Conservation (phyloP, 2,797 vertebrate species). For the Oophaga sylvatica region DNA sequence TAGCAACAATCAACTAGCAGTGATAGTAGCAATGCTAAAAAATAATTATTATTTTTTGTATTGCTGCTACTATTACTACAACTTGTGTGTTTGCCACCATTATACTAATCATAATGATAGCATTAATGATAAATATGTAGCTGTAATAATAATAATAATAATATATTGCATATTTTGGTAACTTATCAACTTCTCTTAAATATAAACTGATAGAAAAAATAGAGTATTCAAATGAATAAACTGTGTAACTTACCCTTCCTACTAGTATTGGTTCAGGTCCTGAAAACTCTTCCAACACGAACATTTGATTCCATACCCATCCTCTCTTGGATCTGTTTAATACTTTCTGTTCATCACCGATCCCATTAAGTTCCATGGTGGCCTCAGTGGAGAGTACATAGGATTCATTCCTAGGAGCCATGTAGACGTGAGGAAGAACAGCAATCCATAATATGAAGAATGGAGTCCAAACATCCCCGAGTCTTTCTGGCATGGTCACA, state of each 20-base stretch:
- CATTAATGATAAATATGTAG: background rate
- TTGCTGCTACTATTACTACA: too few species aligned
- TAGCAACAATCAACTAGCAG: too few species aligned
- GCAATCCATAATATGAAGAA: constrained; percentile 96
- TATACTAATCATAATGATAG: too few species aligned
- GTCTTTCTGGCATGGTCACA: constrained; percentile 87
- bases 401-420: constrained; percentile 82
- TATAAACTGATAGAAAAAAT: background rate
- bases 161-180: too few species aligned
- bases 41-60: too few species aligned
- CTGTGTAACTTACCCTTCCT: constrained; percentile 89
- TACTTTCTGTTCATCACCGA: constrained; percentile 88
- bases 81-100: too few species aligned
- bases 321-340: constrained; percentile 96
- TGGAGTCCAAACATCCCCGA: constrained; percentile 89
- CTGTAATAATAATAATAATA: background rate
- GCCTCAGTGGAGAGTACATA: constrained; percentile 83
- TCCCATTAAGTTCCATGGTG: constrained; percentile 76
- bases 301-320: constrained; percentile 99
- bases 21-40: too few species aligned
- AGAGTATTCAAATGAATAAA: background rate
- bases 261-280: constrained; percentile 99
- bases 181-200: background rate
- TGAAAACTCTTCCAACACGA: constrained; percentile 99
- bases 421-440: constrained; percentile 82